These are phyloP conservation scores for Pentalonia nigronervosa DNA, from an alignment of 1,140 invertebrate genomes.

Conservation along the genomic window DNA sequence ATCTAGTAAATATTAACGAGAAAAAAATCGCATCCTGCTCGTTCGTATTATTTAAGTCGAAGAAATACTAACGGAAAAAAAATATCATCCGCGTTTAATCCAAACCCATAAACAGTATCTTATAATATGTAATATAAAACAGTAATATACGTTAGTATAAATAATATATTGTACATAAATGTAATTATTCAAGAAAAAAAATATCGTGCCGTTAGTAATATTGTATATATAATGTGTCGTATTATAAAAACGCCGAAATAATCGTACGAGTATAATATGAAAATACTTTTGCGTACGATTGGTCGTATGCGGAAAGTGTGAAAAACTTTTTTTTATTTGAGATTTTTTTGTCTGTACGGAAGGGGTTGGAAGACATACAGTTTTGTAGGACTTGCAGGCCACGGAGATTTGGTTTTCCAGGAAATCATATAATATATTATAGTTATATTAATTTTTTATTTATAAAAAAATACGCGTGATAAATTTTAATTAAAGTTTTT, in stretches of 20 bases:
- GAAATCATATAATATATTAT: no score
- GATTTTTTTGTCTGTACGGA: background rate
- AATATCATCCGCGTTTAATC: background rate
- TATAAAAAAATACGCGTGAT: no score
- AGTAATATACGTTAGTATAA: background rate
- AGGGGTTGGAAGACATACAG: no score
- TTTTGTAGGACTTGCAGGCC: background rate
- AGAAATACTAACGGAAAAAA: background rate
- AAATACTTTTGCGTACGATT: background rate
- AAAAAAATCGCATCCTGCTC: background rate
- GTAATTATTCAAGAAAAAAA: background rate
- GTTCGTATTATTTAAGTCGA: background rate
- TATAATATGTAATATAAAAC: background rate
- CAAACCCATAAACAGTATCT: background rate
- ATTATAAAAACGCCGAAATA: background rate
- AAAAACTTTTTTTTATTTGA: background rate
- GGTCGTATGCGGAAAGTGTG: background rate
- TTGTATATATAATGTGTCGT: background rate
- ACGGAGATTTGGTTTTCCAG: background rate
- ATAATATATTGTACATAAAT: background rate
- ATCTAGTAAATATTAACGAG: background rate
- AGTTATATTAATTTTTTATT: no score
- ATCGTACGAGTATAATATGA: no score
- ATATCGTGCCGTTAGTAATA: background rate
- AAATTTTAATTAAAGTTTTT: background rate